phyloP scores from a whole-genome alignment of 2,113 vertebrate genomes.

The Machaerirhynchus nigripectus region DNA sequence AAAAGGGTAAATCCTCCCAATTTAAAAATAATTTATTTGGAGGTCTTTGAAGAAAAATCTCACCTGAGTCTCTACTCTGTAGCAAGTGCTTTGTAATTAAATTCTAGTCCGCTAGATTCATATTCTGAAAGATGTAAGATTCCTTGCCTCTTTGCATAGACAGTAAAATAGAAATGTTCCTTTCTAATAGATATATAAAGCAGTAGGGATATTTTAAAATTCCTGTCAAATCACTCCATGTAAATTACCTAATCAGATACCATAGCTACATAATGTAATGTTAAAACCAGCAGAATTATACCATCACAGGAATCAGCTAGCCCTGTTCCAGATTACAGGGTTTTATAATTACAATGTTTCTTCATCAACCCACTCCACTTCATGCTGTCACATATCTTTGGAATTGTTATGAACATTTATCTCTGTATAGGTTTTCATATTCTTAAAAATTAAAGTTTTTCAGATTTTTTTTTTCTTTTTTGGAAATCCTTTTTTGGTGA shows the following conservation, averaged over 20 bases:
- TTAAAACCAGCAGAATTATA: slow-evolving; percentile 46
- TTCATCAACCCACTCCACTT: slow-evolving; percentile 18
- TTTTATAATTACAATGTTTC: slow-evolving; percentile 28
- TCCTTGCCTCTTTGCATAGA: neutral
- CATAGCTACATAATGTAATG: slow-evolving; percentile 25
- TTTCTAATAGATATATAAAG: slow-evolving; percentile 35
- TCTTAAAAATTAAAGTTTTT: neutral
- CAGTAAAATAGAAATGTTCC: slow-evolving; percentile 27
- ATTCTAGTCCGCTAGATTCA: neutral
- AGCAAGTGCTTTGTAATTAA: slow-evolving; percentile 5
- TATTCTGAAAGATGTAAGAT: slow-evolving; percentile 2
- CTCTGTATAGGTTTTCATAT: neutral
- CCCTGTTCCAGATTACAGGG: slow-evolving; percentile 23
- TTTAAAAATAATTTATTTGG: neutral
- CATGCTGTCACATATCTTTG: neutral
- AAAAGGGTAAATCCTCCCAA: neutral
- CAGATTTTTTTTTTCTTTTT: neutral
- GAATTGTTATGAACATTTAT: neutral
- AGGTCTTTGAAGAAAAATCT: neutral
- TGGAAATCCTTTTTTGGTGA: neutral
- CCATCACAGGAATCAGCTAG: slow-evolving; percentile 21
- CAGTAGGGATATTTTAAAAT: slow-evolving; percentile 33
- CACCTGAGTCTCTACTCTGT: neutral
- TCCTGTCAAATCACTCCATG: slow-evolving; percentile 36
- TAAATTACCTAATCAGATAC: slow-evolving; percentile 53